Conservation (phyloP, 2,797 vertebrate species). For the Myotis findleyi region DNA sequence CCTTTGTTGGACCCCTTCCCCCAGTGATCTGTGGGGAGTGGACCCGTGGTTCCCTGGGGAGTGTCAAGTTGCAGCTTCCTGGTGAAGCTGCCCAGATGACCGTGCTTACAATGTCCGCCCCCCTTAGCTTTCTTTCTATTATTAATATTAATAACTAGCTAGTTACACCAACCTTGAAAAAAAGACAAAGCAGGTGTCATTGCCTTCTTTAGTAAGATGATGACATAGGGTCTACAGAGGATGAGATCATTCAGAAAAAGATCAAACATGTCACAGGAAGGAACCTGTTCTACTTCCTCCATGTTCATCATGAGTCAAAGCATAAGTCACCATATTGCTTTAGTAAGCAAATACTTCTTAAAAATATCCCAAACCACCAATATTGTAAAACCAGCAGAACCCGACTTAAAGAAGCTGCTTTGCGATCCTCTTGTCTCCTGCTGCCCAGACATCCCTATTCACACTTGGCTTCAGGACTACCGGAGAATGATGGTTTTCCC, state of each 20-base stretch:
- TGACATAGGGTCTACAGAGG: not conserved
- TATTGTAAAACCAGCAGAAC: not conserved
- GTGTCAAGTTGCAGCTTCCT: not conserved
- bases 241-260: not conserved
- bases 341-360: not conserved
- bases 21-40: not conserved
- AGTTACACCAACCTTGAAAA: not conserved
- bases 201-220: not conserved
- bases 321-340: not conserved
- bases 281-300: not conserved
- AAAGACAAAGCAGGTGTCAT: not conserved
- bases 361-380: not conserved
- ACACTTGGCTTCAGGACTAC: not conserved
- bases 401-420: no score
- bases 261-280: not conserved
- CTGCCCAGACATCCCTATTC: not conserved
- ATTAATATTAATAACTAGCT: not conserved
- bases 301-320: not conserved
- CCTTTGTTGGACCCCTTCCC: not conserved
- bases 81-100: not conserved
- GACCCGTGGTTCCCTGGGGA: not conserved
- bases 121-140: not conserved
- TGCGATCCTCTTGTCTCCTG: not conserved
- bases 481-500: not conserved
- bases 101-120: not conserved